Evolutionary conservation across 2,113 vertebrate genomes (phyloP).

Genomic region (Syrmaticus mikado): DNA sequence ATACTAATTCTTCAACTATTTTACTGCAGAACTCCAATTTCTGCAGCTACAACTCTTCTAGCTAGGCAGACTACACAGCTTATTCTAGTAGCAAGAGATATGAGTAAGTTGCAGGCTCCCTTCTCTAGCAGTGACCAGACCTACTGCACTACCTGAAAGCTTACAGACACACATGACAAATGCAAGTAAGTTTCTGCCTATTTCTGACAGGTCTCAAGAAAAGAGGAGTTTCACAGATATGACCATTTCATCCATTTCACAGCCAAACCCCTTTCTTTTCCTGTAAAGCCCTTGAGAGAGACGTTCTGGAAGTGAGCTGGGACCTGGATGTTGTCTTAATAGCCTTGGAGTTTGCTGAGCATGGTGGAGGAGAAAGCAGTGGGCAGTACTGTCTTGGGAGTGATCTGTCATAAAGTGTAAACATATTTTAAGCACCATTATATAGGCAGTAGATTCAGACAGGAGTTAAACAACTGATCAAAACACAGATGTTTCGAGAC

Average conservation of each 20-base stretch:
- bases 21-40: not conserved
- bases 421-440: not conserved
- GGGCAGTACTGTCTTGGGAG: not conserved
- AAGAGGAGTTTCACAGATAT: not conserved
- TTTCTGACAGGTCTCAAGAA: not conserved
- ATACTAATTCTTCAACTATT: not conserved
- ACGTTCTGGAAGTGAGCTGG: not conserved
- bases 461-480: not conserved
- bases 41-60: not conserved
- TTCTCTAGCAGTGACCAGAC: not conserved
- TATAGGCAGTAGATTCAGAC: not conserved
- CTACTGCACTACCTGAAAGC: not conserved
- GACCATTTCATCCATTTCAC: not conserved
- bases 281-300: not conserved
- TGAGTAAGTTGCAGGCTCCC: not conserved
- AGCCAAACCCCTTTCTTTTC: not conserved
- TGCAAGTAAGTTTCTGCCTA: not conserved
- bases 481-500: not conserved
- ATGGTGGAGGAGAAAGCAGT: not conserved
- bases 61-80: not conserved
- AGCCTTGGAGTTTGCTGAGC: not conserved
- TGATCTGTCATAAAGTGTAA: not conserved
- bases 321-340: not conserved
- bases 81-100: not conserved
- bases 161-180: not conserved